A percentile compares a stretch with the other conserved stretches of the same genome.
These are phyloP conservation scores for Rafetus swinhoei DNA, from an alignment of 2,113 vertebrate genomes.

Conservation along the genomic window DNA sequence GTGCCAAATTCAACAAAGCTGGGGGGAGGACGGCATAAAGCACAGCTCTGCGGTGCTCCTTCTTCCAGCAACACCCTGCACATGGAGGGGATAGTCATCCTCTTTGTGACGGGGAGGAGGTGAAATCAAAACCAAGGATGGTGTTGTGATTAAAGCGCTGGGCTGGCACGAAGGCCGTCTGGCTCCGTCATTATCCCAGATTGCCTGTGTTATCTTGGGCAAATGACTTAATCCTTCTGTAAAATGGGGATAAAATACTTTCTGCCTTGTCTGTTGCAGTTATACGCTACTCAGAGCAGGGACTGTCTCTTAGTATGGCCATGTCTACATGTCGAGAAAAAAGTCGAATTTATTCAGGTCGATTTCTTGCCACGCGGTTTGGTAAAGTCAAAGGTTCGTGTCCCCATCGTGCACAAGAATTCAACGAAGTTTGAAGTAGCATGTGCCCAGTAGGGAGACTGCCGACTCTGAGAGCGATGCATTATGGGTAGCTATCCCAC, in stretches of 20 bases:
- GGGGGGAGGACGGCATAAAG: not conserved
- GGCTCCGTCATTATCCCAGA: not conserved
- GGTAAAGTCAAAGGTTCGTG: no score
- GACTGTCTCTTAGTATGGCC: not conserved
- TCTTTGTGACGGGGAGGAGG: not conserved
- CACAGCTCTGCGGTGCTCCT: not conserved
- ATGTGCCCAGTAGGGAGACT: no score
- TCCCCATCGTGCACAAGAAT: no score
- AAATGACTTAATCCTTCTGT: not conserved
- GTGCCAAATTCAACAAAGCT: fast-evolving
- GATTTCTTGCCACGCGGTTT: no score
- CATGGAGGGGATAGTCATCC: not conserved
- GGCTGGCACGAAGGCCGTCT: not conserved
- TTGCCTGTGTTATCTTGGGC: not conserved
- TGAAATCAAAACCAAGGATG: not conserved
- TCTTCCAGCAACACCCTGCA: not conserved
- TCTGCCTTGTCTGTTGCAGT: not conserved
- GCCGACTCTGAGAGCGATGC: no score
- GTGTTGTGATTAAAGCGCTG: not conserved
- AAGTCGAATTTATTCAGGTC: no score
- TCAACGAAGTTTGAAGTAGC: no score
- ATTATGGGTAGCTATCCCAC: no score
- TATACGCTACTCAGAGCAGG: not conserved
- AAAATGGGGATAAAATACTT: not conserved
- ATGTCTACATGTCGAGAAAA: no score